These are phyloP conservation scores for Dolichotis patagonum DNA, from an alignment of 2,113 vertebrate genomes.

Conservation along the genomic window DNA sequence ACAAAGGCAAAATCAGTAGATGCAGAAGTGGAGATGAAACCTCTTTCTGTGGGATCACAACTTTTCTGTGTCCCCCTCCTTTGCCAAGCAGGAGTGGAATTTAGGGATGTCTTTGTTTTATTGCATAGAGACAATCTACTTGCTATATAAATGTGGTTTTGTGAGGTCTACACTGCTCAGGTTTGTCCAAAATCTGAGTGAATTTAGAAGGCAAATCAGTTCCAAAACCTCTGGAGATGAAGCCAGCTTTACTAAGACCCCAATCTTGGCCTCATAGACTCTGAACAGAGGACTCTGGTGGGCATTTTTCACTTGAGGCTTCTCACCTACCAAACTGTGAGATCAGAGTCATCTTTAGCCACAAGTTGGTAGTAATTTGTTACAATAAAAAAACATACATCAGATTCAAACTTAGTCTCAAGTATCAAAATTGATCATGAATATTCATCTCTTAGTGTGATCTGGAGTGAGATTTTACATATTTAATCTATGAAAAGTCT, in stretches of 20 bases:
- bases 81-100: not conserved
- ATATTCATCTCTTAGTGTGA: not conserved
- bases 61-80: not conserved
- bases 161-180: not conserved
- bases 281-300: not conserved
- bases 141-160: not conserved
- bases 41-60: not conserved
- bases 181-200: not conserved
- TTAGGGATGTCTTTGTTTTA: not conserved
- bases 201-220: not conserved
- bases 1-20: not conserved
- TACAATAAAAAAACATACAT: not conserved
- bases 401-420: not conserved
- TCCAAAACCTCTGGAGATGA: not conserved
- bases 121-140: not conserved
- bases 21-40: not conserved
- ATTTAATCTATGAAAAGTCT: not conserved
- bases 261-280: not conserved
- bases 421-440: not conserved
- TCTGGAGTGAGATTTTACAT: slow-evolving; percentile 22
- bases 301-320: not conserved
- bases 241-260: not conserved
- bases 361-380: not conserved
- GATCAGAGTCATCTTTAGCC: not conserved
- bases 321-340: not conserved